Base-by-base conservation (phyloP, 2,888 invertebrate species). In the Linnaemya tessellans region DNA sequence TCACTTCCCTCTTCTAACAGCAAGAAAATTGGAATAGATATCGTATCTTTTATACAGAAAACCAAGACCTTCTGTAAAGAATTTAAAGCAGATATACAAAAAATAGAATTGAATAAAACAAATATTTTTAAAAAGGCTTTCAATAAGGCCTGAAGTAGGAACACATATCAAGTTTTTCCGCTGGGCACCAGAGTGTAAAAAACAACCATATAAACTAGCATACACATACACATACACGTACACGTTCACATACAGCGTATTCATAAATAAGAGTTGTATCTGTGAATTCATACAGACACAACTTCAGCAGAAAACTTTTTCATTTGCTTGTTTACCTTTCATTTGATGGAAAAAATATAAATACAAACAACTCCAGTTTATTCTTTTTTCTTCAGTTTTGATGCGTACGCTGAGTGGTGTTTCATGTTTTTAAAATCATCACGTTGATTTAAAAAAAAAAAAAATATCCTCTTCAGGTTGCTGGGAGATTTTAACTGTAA, bases 401-500 rank as follows among this genome's bases (percentile, higher is more conserved):
- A 35, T 65, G 70, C 9, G 35, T 35, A n/a, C 43, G 60, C 77
- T 80, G 60, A 84, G 84, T 80, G 84, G 65, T 77, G 38, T 75
- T 84, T 80, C 80, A 60, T 80, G 80, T 62, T 71, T 56, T 4
- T 56, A 51, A 65, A 58, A 80, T 77, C 62, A 80, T 58, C 64
- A 80, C 51, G 65, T 71, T 84, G 35, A 67, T 67, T 71, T 70
- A 20, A 49, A 68, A 64, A 65, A 20, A 49, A 68, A 64, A 65
- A 51, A 25, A 20, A 41, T 78, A 46, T 60, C 56, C 77, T 71
- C 25, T 70, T 70, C 10, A 73, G 43, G 25, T 9, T 56, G 35
- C 51, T 9, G 11, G 51, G 51, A 51, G 51, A 8, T 7, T 51
- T 18, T 13, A 9, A 4, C 4, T 1, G 9, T 35, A 41, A 15